Percentiles rank a stretch among this genome's conserved stretches.
Conservation (phyloP, 2,797 vertebrate genomes). For the Thunnus albacares region DNA sequence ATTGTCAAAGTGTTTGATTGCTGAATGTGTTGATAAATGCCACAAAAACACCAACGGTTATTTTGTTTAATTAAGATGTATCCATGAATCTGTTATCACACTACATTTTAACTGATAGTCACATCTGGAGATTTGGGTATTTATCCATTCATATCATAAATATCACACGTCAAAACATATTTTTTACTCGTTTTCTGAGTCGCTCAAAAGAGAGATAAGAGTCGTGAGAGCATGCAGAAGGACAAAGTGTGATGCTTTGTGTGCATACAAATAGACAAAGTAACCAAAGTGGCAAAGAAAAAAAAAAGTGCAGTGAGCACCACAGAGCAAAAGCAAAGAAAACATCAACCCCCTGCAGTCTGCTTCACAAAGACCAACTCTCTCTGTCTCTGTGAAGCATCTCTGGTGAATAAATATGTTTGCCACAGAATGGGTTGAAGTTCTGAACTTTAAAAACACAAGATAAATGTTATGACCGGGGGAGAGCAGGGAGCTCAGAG, state of each 20-base stretch:
- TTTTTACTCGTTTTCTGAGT: not conserved
- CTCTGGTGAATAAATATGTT: not conserved
- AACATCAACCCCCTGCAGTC: constrained; percentile 23
- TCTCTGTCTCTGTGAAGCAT: not conserved
- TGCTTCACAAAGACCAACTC: constrained; percentile 23
- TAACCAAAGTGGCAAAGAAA: not conserved
- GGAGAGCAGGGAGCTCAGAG: not conserved
- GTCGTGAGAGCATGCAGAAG: not conserved
- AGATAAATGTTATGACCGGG: not conserved
- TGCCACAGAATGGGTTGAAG: not conserved
- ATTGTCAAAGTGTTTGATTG: not conserved
- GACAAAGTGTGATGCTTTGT: not conserved
- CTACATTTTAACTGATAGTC: not conserved
- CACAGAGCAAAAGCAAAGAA: not conserved
- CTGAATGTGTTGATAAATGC: not conserved
- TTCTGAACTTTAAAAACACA: not conserved
- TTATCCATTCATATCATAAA: not conserved
- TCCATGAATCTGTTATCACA: not conserved
- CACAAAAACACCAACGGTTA: not conserved
- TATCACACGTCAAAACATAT: no score
- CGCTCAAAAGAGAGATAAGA: not conserved
- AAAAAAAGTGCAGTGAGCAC: not conserved
- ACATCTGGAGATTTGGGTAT: not conserved
- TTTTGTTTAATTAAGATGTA: not conserved
- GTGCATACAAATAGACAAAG: not conserved